Percentiles rank a stretch among this genome's conserved stretches.
phyloP scores from a whole-genome alignment of 2,797 vertebrate genomes.

The Sebastes vulpes region DNA sequence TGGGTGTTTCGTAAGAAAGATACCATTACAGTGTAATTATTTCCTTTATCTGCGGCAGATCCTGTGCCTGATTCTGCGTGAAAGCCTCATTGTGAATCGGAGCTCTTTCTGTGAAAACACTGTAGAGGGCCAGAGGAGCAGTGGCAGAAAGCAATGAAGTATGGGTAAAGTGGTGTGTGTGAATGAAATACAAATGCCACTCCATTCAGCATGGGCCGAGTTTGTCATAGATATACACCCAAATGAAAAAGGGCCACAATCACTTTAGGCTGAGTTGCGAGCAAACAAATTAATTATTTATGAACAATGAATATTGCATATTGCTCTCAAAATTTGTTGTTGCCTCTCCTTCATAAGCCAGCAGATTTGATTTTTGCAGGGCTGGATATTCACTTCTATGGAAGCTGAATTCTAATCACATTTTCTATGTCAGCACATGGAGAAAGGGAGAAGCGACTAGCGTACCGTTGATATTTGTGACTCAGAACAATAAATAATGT shows the following conservation, averaged over 20 bases:
- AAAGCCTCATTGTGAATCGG: conserved; percentile 53
- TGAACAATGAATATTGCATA: conserved; percentile 84
- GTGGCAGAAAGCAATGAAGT: conserved; percentile 65
- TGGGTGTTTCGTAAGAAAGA: conserved; percentile 62
- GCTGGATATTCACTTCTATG: conserved; percentile 60
- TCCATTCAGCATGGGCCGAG: conserved; percentile 54
- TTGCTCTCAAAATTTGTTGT: conserved; percentile 80
- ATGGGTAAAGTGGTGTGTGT: conserved; percentile 57
- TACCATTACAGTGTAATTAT: conserved; percentile 63
- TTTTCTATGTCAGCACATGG: conserved; percentile 15
- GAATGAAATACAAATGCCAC: conserved; percentile 70
- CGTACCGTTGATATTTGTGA: conserved; percentile 12
- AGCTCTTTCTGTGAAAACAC: conserved; percentile 47
- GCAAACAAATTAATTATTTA: conserved; percentile 84
- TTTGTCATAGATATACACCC: conserved; percentile 58
- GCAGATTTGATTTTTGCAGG: conserved; percentile 80
- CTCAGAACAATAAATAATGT: conserved; percentile 1
- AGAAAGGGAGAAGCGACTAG: conserved; percentile 12
- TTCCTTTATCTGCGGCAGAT: conserved; percentile 63
- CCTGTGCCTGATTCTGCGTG: conserved; percentile 29
- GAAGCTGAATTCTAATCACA: conserved; percentile 71
- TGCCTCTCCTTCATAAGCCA: conserved; percentile 71
- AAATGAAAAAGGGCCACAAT: conserved; percentile 78
- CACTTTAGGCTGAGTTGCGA: conserved; percentile 74
- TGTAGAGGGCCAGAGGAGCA: conserved; percentile 21